phyloP scores from a whole-genome alignment of 2,888 invertebrate species.

The Drosophila dives region DNA sequence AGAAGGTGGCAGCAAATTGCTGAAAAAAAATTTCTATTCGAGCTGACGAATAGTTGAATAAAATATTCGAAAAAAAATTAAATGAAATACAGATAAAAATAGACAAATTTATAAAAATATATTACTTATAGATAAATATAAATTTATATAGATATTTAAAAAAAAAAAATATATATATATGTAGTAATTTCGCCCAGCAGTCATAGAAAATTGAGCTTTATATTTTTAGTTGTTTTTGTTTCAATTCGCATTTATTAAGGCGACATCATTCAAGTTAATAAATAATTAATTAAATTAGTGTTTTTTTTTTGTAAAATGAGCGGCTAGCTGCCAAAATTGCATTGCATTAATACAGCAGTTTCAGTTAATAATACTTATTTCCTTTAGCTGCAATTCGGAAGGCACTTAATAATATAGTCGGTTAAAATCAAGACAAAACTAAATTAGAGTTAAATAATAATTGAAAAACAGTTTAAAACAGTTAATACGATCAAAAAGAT shows the following conservation, averaged over 20 bases:
- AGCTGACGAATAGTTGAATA: not conserved
- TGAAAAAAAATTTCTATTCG: not conserved
- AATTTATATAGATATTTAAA: not conserved
- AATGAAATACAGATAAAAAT: not conserved
- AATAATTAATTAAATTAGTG: constrained; percentile 62
- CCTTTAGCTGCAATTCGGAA: constrained; percentile 45
- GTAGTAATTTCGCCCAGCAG: not conserved
- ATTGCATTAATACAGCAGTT: constrained; percentile 56
- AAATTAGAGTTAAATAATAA: constrained; percentile 15
- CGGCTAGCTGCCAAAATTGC: constrained; percentile 73
- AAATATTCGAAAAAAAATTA: not conserved
- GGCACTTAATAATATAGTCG: constrained; percentile 52
- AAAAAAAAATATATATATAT: too few species aligned
- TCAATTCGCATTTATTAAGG: constrained; percentile 57
- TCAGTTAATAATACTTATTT: constrained; percentile 56
- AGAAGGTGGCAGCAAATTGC: not conserved
- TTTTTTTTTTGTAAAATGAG: constrained; percentile 31
- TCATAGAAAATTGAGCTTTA: constrained; percentile 24
- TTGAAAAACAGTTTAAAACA: constrained; percentile 17
- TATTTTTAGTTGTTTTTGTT: constrained; percentile 42
- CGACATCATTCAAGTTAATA: constrained; percentile 47
- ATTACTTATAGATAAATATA: not conserved
- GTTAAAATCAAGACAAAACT: constrained; percentile 16
- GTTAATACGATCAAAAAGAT: constrained; percentile 6
- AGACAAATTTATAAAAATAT: not conserved